phyloP scores from a whole-genome alignment of 2,797 vertebrate species.

The Spheniscus humboldti region DNA sequence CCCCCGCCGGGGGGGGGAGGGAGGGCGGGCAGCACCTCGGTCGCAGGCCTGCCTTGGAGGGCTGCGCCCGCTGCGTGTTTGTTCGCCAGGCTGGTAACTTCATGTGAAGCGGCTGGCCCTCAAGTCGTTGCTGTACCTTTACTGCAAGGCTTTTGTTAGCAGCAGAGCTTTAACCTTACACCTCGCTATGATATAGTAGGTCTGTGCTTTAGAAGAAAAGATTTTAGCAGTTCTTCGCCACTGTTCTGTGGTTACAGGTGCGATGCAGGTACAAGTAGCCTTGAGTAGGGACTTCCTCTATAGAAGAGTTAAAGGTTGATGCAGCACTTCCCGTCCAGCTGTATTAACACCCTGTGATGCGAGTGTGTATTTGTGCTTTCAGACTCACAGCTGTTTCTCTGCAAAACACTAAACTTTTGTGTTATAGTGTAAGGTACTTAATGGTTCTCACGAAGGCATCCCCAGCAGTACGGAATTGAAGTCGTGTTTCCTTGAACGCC shows the following conservation, averaged over 20 bases:
- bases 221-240: rapidly evolving
- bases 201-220: neutral
- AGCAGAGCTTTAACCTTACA: no score
- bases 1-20: no score
- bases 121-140: neutral
- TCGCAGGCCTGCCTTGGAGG: neutral
- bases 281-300: neutral
- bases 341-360: neutral
- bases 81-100: rapidly evolving
- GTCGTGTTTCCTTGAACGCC: neutral
- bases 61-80: neutral
- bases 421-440: rapidly evolving
- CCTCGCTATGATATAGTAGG: rapidly evolving
- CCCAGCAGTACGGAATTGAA: neutral
- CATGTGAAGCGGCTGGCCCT: rapidly evolving
- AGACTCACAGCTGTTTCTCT: neutral
- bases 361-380: rapidly evolving
- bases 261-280: rapidly evolving
- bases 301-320: neutral
- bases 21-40: neutral
- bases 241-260: neutral
- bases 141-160: neutral
- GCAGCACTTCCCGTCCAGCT: neutral
- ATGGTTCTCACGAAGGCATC: neutral
- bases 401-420: neutral